Evolutionary conservation across 2,888 invertebrate genomes (phyloP), one percentile per base, ranked within the genome.

Genomic region (Himalopsyche kuldschensis): DNA sequence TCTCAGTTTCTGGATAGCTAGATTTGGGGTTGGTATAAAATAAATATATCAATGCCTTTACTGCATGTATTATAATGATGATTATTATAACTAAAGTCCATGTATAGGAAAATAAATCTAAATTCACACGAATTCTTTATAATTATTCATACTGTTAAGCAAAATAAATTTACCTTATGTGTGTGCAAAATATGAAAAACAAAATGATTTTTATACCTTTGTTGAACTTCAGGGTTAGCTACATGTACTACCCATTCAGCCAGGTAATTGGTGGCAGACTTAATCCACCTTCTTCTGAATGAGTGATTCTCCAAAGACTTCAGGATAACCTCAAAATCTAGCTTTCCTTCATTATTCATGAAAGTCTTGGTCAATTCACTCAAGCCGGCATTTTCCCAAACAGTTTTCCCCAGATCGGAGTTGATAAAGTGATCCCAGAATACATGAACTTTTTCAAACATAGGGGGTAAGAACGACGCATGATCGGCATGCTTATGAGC

Each of bases 271-370:
- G 96, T 95, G 10, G 96, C 93, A 5, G 94, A 93, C 87, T 94
- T 94, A 86, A 97, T 95, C 97, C 97, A 97, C 86, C 95, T 94
- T 78, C 95, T 93, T 86, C 97, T 93, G 87, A 96, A 95, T 77
- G 94, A 94, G 83, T 95, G 95, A 88, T 96, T 96, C 88, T 97
- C 96, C 87, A 97, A 93, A 87, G 95, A 94, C 87, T 95, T 95
- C 87, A 96, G 93, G 88, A 97, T 94, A 86, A 93, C 92, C 75
- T 94, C 94, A 87, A 95, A 95, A 88, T 94, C 94, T 84, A 96
- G 90, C 85, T 93, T 94, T 0, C 96, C 96, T 82, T 94, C 92
- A 1, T 94, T 92, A 31, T 95, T 94, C 4, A 93, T 92, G 89
- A 97, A 96, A 0, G 90, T 90, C 88, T 94, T 94, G 86, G 96